phyloP scores from a whole-genome alignment of 2,888 invertebrate species.

The Scrobipalpa atriplicella region DNA sequence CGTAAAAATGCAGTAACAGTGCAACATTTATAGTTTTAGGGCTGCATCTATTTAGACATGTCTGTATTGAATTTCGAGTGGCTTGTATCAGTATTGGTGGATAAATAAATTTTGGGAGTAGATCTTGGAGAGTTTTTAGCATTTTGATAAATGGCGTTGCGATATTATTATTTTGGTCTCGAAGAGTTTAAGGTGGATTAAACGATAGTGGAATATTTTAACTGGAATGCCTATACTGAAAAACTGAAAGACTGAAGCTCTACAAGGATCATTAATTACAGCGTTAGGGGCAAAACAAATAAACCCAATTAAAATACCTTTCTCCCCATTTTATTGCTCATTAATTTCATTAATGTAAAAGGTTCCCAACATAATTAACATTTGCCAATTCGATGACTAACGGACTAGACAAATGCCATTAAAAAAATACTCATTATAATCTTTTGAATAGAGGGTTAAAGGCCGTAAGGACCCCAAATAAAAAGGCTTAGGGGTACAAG shows the following conservation, averaged over 20 bases:
- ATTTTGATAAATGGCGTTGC: no score
- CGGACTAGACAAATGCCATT: constrained; percentile 29
- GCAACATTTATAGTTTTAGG: constrained; percentile 39
- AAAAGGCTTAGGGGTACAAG: constrained; percentile 38
- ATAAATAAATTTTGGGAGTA: no score
- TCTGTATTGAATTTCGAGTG: constrained; percentile 10
- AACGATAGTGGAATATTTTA: no score
- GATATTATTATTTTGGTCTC: no score
- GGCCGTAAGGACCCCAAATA: constrained; percentile 33
- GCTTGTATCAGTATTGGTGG: background rate
- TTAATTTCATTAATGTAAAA: background rate
- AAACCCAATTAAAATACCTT: background rate
- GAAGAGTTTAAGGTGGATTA: no score
- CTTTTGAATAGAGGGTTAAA: constrained; percentile 41
- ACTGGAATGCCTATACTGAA: no score
- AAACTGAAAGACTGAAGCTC: no score
- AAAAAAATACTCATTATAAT: constrained; percentile 35
- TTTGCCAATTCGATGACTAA: constrained; percentile 24
- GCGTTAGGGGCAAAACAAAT: no score
- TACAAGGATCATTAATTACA: no score
- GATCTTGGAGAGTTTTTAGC: no score
- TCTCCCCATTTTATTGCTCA: background rate
- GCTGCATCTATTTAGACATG: background rate
- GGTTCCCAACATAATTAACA: background rate
- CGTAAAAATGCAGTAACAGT: constrained; percentile 39